Percentiles rank a stretch among this genome's conserved stretches.
These are phyloP conservation scores for Melanotaenia trifasciata DNA, from an alignment of 2,797 vertebrate species.

Conservation along the genomic window DNA sequence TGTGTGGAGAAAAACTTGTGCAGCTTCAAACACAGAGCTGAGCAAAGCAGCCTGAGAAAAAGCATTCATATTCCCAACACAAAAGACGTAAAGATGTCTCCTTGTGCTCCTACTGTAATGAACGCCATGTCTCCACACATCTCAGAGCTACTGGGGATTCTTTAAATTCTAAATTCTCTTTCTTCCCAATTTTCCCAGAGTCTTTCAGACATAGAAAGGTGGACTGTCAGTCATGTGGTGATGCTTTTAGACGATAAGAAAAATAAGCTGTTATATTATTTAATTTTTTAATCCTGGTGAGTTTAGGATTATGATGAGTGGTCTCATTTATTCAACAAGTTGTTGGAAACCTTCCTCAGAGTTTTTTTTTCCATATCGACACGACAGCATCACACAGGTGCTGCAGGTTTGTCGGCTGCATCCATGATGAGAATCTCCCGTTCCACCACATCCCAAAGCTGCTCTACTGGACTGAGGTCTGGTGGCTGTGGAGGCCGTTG, in stretches of 20 bases:
- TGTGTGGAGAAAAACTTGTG: constrained; percentile 54
- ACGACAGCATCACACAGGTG: too few species aligned
- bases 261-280: neutral
- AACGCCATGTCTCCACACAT: constrained; percentile 39
- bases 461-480: too few species aligned
- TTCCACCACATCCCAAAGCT: too few species aligned
- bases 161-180: constrained; percentile 44
- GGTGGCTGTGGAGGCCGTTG: too few species aligned
- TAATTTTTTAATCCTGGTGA: neutral
- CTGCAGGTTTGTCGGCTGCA: too few species aligned
- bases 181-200: constrained; percentile 45
- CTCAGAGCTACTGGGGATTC: constrained; percentile 43
- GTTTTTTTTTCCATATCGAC: too few species aligned
- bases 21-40: constrained; percentile 61
- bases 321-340: too few species aligned
- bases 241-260: neutral
- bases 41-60: constrained; percentile 39
- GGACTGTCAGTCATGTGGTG: constrained; percentile 17
- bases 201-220: constrained; percentile 35
- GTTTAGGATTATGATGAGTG: too few species aligned
- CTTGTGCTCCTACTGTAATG: constrained; percentile 60
- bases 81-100: constrained; percentile 55
- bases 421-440: too few species aligned
- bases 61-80: constrained; percentile 55
- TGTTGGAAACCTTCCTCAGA: too few species aligned